Percentiles rank a stretch among this genome's conserved stretches.
phyloP scores from a whole-genome alignment of 2,888 invertebrate species.

The Sphaerophoria taeniata region DNA sequence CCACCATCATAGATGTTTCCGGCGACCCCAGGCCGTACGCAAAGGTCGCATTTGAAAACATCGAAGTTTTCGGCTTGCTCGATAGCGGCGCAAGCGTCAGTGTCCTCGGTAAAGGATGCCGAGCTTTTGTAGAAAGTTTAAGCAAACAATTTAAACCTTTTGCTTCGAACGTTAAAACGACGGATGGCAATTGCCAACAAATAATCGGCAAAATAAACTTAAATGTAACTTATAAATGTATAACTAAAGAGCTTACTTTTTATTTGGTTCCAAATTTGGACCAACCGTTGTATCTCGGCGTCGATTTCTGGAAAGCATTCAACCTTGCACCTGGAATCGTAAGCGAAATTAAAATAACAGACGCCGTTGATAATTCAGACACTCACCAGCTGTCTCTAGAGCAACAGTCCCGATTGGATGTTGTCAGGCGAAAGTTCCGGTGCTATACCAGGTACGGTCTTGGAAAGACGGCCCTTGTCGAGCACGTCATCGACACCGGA shows the following conservation, averaged over 20 bases:
- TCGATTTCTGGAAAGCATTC: conserved; percentile 1
- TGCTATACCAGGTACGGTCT: conserved; percentile 13
- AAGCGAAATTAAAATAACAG: neutral
- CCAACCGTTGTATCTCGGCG: neutral
- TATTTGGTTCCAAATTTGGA: neutral
- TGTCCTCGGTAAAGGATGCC: neutral
- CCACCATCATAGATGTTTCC: neutral
- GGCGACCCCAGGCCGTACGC: neutral
- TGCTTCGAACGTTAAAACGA: neutral
- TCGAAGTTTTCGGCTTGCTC: neutral
- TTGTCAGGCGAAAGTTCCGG: neutral
- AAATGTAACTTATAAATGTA: neutral
- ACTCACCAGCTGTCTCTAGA: too few relatives aligned
- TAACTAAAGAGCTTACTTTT: neutral
- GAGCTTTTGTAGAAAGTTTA: neutral
- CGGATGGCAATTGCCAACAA: neutral
- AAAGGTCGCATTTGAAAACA: neutral
- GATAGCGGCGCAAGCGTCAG: conserved; percentile 6
- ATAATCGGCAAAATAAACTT: neutral
- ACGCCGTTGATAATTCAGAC: too few relatives aligned
- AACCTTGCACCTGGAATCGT: neutral
- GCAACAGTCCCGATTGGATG: neutral
- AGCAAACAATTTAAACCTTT: neutral
- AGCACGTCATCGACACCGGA: conserved; percentile 45
- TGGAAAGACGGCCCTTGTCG: conserved; percentile 33